Base-by-base conservation (phyloP, 92 coral and sea anemone genomes). In the Bergia sp. region DNA sequence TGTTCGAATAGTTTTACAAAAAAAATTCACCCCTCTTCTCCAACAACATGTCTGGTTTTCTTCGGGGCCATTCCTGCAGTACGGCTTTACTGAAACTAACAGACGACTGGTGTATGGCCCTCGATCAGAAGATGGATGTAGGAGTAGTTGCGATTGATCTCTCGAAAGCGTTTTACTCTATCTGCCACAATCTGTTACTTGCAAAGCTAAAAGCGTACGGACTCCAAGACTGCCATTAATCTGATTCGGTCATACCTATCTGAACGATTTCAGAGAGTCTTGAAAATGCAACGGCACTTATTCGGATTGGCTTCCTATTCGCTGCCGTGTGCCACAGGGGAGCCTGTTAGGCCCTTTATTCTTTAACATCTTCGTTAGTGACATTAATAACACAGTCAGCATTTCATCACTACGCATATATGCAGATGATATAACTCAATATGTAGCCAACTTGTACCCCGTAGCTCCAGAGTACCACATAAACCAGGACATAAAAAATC, bases 311-410 rank as follows among this genome's bases (percentile, higher is more conserved):
- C 37, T 47, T 6, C 41, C 38, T 20, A 38, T 88, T 84, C 86
- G 86, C 73, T 81, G 93, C 85, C 80, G 93, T 80, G 77, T 91
- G 80, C 89, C 92, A 58, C 89, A 76, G 72, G 96, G 96, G 47
- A 93, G 92, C 77, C 87, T 81, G 36, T 65, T 88, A 38, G 86
- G 91, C 36, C 82, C 82, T 7, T 21, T 88, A 65, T 53, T 81
- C 1, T 89, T 83, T 40, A 83, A 89, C 74, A 76, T 89, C 65
- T 53, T 71, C 11, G n/a, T 89, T 7, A 82, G 82, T 49, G 91
- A 83, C 43, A 47, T 89, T n/a, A 82, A 89, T 53, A 29, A 39
- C n/a, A 18, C 47, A 6, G 82, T 73, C 67, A 77, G 42, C 21
- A 76, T 12, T 20, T 49, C 91, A 3, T 89, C 90, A 3, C 82